Conservation (phyloP, 2,888 invertebrate species). For the Rhingia campestris region DNA sequence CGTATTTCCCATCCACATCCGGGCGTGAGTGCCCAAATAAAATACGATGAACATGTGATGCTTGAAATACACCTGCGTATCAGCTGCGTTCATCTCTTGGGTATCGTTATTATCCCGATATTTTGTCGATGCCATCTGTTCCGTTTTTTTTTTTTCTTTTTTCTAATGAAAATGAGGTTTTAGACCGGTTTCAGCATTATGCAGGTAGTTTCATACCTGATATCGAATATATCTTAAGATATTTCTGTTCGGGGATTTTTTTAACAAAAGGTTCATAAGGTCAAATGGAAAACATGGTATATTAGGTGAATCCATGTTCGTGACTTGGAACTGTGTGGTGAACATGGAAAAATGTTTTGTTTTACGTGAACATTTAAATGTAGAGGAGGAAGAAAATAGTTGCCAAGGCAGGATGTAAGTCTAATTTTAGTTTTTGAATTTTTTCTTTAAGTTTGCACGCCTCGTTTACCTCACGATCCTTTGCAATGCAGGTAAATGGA, state of each 20-base stretch:
- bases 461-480: too few species aligned
- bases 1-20: constrained; percentile 39
- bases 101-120: constrained; percentile 13
- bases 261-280: background rate
- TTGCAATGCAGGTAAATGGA: too few species aligned
- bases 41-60: constrained; percentile 43
- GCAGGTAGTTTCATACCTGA: constrained; percentile 38
- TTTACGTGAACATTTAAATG: too few species aligned
- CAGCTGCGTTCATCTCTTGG: constrained; percentile 30
- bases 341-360: too few species aligned
- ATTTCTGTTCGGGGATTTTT: background rate
- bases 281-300: background rate
- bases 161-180: constrained; percentile 35
- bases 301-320: too few species aligned
- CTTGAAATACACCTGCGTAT: constrained; percentile 57
- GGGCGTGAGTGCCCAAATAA: constrained; percentile 50
- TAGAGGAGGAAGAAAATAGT: too few species aligned
- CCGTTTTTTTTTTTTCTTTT: constrained; percentile 37
- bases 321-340: too few species aligned
- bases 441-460: too few species aligned
- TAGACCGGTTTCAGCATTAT: constrained; percentile 43
- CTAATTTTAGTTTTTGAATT: too few species aligned
- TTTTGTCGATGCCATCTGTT: constrained; percentile 59
- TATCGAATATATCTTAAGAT: background rate
- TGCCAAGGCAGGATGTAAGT: too few species aligned